phyloP scores from a whole-genome alignment of 2,888 invertebrate species.

The Herminia tarsipennalis region DNA sequence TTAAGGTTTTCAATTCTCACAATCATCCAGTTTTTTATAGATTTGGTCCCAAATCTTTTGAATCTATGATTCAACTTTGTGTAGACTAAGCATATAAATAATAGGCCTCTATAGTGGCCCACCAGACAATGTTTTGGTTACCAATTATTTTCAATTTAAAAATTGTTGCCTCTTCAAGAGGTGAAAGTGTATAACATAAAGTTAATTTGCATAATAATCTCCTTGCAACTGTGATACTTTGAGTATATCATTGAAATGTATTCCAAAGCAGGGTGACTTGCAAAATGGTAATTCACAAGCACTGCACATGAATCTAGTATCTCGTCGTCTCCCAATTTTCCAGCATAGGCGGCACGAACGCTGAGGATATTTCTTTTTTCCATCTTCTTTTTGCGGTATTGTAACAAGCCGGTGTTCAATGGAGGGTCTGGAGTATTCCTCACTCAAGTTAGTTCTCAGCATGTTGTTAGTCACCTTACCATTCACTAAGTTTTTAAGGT shows the following conservation, averaged over 20 bases:
- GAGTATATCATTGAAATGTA: slow-evolving; percentile 77
- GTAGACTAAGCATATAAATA: slow-evolving; percentile 30
- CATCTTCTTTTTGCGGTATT: slow-evolving; percentile 84
- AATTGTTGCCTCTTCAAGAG: slow-evolving; percentile 47
- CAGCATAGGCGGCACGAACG: slow-evolving; percentile 82
- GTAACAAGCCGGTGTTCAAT: slow-evolving; percentile 77
- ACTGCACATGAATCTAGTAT: slow-evolving; percentile 81
- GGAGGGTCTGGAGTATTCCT: slow-evolving; percentile 64
- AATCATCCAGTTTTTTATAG: slow-evolving; percentile 34
- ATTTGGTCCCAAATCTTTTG: slow-evolving; percentile 59
- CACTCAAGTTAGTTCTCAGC: slow-evolving; percentile 63
- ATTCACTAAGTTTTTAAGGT: slow-evolving; percentile 82
- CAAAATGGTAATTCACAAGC: slow-evolving; percentile 81
- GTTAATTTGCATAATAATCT: slow-evolving; percentile 77
- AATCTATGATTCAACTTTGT: slow-evolving; percentile 60
- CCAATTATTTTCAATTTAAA: slow-evolving; percentile 25
- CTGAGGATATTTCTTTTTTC: slow-evolving; percentile 83
- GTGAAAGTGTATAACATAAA: slow-evolving; percentile 34
- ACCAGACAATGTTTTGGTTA: slow-evolving; percentile 18
- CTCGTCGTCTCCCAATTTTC: slow-evolving; percentile 79
- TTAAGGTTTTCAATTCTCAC: slow-evolving; percentile 23
- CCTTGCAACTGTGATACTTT: slow-evolving; percentile 77
- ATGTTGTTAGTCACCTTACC: slow-evolving; percentile 74
- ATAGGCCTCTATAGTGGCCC: slow-evolving; percentile 24
- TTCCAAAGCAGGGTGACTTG: slow-evolving; percentile 81